A percentile compares a stretch with the other conserved stretches of the same genome.
phyloP scores from a whole-genome alignment of 2,113 vertebrate genomes.

The Crotalus viridis region DNA sequence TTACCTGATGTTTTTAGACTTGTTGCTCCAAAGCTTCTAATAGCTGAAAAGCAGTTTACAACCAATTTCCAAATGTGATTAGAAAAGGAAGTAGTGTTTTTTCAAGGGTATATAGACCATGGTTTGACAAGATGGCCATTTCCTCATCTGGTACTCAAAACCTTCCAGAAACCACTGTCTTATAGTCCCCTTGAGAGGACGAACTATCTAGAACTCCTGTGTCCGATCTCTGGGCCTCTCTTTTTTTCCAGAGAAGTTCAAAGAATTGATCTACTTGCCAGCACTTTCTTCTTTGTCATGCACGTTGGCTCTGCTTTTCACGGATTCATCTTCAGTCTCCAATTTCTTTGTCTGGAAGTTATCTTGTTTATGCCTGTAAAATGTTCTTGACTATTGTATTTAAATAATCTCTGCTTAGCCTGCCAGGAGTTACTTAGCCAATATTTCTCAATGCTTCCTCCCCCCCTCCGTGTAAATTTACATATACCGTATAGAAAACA shows the following conservation, averaged over 20 bases:
- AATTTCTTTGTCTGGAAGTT: background rate
- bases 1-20: background rate
- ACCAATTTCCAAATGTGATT: background rate
- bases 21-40: background rate
- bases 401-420: background rate
- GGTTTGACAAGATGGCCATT: too few relatives aligned
- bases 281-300: background rate
- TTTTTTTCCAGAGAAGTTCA: background rate
- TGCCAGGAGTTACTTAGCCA: background rate
- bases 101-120: background rate
- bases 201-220: background rate
- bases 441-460: background rate
- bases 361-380: background rate
- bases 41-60: background rate
- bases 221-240: background rate
- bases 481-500: background rate
- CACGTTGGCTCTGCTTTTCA: background rate
- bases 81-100: background rate
- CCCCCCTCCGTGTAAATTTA: background rate
- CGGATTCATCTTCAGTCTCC: background rate
- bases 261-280: background rate
- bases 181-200: background rate
- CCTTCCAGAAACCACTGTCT: background rate
- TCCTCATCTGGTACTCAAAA: too few relatives aligned
- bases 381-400: background rate